These are phyloP conservation scores for Scaptomyza polygonia DNA, from an alignment of 2,888 invertebrate species.

Conservation along the genomic window DNA sequence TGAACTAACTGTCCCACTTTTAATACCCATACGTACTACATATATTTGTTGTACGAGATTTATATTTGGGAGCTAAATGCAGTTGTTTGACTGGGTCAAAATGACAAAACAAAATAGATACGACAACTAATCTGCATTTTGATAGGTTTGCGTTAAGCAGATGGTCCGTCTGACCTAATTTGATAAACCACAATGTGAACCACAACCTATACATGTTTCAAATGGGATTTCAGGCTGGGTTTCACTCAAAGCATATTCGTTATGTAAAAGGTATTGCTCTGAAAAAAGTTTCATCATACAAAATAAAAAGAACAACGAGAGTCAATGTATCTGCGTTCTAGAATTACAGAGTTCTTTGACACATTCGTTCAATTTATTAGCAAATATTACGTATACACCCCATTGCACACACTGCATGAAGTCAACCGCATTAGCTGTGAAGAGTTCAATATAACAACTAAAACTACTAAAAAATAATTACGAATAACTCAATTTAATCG, in stretches of 20 bases:
- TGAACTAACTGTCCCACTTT: slow-evolving; percentile 49
- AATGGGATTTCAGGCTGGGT: neutral
- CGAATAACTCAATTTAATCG: slow-evolving; percentile 62
- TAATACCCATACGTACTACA: neutral
- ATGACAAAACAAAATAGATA: neutral
- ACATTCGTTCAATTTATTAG: neutral
- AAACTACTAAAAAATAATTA: slow-evolving; percentile 50
- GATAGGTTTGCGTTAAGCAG: neutral
- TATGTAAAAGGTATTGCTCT: neutral
- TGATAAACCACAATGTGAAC: neutral
- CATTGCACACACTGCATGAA: slow-evolving; percentile 17
- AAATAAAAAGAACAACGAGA: no score
- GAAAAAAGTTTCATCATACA: neutral
- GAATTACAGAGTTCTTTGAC: no score
- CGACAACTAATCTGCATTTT: neutral
- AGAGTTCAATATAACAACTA: slow-evolving; percentile 22
- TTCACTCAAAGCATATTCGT: neutral
- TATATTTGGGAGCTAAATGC: neutral
- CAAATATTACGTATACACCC: slow-evolving; percentile 59
- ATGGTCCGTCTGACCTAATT: neutral
- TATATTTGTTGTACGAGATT: neutral
- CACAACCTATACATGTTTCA: neutral
- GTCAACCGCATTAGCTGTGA: slow-evolving; percentile 1
- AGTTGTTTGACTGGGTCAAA: neutral
- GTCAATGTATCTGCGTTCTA: no score